Base-by-base conservation (phyloP, 2,797 vertebrate species). In the Amblyraja radiata region DNA sequence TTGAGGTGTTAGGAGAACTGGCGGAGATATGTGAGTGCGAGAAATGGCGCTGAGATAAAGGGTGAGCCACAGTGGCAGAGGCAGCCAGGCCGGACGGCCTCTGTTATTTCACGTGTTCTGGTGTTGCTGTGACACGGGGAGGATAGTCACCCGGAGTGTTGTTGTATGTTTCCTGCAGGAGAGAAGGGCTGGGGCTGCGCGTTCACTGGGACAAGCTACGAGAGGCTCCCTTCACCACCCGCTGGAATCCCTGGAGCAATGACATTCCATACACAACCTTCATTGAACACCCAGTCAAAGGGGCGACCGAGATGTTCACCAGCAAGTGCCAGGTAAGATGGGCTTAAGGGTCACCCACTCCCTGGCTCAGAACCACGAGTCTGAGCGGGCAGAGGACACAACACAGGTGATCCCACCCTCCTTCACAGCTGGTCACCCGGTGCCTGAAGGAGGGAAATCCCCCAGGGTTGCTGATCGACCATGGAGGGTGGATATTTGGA, bases 181-280 rank as follows among this genome's bases (percentile, higher is more conserved):
- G 97, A 95, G 96, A 96, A 14, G 98, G 97, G 91, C 96, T 97
- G 93, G 97, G 97, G 7, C 65, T 97, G 86, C 96, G 97, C 18
- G 93, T 97, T 94, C 96, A 95, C 95, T 97, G 95, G 95, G 97
- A 97, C 93, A 94, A 94, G 92, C 94, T 95, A 14, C 97, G 97
- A 90, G 96, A 97, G 68, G 96, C 96, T 25, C 95, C 97, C 0
- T 94, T 98, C 23, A 14, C 94, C 9, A 96, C 97, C n/a, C 96
- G 94, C 25, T 98, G 98, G 97, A 98, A 98, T 94, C 96, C 96
- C 1, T 97, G 97, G 93, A 93, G 97, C 94, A 94, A 93, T 0
- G 96, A 97, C 71, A 94, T 97, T 90, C 96, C 97, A 7, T 97
- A 94, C 93, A 94, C 96, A 74, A 98, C 96, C 1, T 97, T 98